Conservation (phyloP, 2,888 invertebrate genomes). For the Cyaniris semiargus region DNA sequence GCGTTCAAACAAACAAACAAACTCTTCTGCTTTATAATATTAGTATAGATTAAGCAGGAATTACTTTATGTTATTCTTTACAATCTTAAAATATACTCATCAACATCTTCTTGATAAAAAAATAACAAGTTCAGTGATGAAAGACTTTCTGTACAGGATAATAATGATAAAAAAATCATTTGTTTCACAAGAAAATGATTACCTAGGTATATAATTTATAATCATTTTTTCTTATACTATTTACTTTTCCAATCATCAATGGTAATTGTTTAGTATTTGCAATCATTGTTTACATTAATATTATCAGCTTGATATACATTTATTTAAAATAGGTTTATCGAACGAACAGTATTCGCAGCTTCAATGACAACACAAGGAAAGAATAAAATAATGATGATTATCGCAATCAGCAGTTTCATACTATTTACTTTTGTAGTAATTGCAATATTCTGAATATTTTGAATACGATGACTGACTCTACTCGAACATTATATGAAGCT, state of each 20-base stretch:
- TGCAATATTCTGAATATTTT: background rate
- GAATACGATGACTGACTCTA: background rate
- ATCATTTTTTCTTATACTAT: background rate
- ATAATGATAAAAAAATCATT: no score
- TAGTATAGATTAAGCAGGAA: no score
- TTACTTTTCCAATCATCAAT: background rate
- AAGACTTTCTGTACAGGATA: no score
- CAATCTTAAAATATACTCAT: background rate
- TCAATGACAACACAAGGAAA: conserved; percentile 20
- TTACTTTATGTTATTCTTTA: background rate
- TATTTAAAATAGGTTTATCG: conserved; percentile 38
- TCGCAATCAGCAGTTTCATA: background rate
- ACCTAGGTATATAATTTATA: no score
- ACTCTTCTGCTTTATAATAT: no score
- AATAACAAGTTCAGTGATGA: no score
- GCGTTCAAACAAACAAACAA: no score
- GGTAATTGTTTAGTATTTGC: background rate
- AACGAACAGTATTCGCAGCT: background rate
- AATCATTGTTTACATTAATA: conserved; percentile 18
- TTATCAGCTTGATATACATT: conserved; percentile 15
- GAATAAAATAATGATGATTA: background rate
- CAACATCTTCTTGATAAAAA: no score
- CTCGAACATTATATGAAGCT: background rate
- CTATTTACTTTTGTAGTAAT: background rate
- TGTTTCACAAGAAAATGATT: no score